Base-by-base conservation (phyloP, 2,888 invertebrate species). In the Ophonus ardosiacus region DNA sequence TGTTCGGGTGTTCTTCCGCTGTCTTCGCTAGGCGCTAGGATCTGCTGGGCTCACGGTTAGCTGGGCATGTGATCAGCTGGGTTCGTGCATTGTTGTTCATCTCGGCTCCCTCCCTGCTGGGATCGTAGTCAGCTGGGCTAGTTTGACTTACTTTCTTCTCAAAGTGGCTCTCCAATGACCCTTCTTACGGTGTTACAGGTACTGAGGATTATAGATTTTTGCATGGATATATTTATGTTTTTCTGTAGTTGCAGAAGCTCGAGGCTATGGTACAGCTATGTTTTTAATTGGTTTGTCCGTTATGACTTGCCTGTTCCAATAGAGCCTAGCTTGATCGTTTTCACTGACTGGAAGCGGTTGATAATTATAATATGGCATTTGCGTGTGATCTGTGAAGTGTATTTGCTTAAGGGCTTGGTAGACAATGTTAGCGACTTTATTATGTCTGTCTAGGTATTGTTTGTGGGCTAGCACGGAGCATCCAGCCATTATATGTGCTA, bases 301-400 rank as follows among this genome's bases (percentile, higher is more conserved):
- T 8, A 80, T 65, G 0, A 85, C 59, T 17, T 71, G 31, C 61
- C 80, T 43, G 15, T 85, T 71, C 81, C 81, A 85, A 13, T 80
- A 57, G 0, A 85, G 15, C 57, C 40, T 68, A n/a, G n/a, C 51
- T 1, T 40, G 24, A n/a, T 63, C 56, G 8, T 51, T 43, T 38
- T 65, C 81, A 51, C 51, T 31, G 8, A 71, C 18, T 24, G 51
- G 24, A 7, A 13, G 7, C 0, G 80, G 85, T 8, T 65, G 18
- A 24, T 81, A 85, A 5, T 81, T 57, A 7, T 71, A 84, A 18
- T 79, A 84, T 6, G 68, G 84, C 15, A 15, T 24, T n/a, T 74
- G 10, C 21, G 17, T 6, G 13, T 83, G 13, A 8, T 8, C 15
- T 7, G 3, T 57, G 6, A 13, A 1, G n/a, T 57, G 13, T n/a